These are phyloP conservation scores for Lamprotornis superbus DNA, from an alignment of 2,113 vertebrate genomes.

Conservation along the genomic window DNA sequence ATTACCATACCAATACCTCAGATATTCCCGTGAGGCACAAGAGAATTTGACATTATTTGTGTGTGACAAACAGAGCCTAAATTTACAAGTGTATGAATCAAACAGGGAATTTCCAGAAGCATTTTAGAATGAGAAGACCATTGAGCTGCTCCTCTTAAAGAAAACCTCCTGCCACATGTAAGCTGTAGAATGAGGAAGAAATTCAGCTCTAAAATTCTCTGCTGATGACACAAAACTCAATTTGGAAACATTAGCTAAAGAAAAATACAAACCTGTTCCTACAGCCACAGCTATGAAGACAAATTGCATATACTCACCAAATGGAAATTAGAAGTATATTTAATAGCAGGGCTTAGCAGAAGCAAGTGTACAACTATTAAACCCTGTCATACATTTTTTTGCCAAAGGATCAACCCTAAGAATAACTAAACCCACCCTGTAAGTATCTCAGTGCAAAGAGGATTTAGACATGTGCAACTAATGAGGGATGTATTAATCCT, in stretches of 20 bases:
- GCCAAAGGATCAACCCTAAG: background rate
- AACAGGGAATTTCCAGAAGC: slow-evolving; percentile 9
- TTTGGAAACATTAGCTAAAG: slow-evolving; percentile 11
- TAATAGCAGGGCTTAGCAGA: slow-evolving; percentile 22
- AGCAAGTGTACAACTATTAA: background rate
- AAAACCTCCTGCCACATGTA: background rate
- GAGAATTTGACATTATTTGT: background rate
- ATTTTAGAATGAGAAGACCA: background rate
- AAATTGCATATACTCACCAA: background rate
- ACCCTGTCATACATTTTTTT: background rate
- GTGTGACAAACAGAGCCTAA: slow-evolving; percentile 5
- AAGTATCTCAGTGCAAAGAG: background rate
- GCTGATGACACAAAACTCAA: background rate
- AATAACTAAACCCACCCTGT: slow-evolving; percentile 18
- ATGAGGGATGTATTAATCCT: background rate
- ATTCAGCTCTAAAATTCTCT: background rate
- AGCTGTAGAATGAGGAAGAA: slow-evolving; percentile 33
- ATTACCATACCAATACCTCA: background rate
- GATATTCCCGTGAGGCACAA: background rate
- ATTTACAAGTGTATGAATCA: slow-evolving; percentile 7
- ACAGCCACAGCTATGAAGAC: slow-evolving; percentile 25
- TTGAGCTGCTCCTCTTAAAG: background rate
- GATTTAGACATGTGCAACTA: background rate
- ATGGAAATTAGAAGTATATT: slow-evolving; percentile 14
- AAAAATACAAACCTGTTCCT: slow-evolving; percentile 17